These are phyloP conservation scores for Oryzias woworae DNA, from an alignment of 2,113 vertebrate genomes.

Conservation along the genomic window DNA sequence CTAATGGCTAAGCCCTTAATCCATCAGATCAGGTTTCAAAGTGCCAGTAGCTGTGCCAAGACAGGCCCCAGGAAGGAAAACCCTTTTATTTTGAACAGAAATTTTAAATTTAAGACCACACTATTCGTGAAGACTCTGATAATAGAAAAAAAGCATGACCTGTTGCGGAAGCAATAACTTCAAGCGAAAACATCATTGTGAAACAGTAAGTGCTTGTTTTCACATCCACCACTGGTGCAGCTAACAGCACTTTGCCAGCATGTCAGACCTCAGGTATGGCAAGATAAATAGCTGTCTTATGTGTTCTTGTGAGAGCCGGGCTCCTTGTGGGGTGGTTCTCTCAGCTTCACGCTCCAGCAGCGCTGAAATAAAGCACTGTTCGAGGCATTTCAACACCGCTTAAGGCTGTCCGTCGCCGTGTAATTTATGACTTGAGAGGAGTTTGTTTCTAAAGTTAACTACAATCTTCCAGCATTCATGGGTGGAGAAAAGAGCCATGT, in stretches of 20 bases:
- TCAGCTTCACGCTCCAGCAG: conserved; percentile 73
- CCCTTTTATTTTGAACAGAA: conserved; percentile 58
- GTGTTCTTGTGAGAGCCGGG: conserved; percentile 63
- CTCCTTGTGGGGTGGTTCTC: conserved; percentile 74
- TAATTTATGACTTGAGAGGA: conserved; percentile 79
- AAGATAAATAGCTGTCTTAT: conserved; percentile 67
- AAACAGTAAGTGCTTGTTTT: conserved; percentile 60
- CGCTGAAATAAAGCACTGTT: conserved; percentile 80
- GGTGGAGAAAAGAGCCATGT: conserved; percentile 68
- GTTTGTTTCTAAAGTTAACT: conserved; percentile 70
- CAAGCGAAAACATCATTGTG: conserved; percentile 46
- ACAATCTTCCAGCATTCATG: conserved; percentile 69
- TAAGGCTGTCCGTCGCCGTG: conserved; percentile 76
- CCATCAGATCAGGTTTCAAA: conserved; percentile 72
- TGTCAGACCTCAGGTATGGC: conserved; percentile 71
- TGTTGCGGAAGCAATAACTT: conserved; percentile 47
- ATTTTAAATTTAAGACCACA: conserved; percentile 52
- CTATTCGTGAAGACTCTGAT: conserved; percentile 33
- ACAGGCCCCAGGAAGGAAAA: conserved; percentile 67
- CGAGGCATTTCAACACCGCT: conserved; percentile 80
- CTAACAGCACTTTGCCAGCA: conserved; percentile 50
- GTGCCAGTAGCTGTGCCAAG: conserved; percentile 62
- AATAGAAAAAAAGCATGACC: conserved; percentile 25
- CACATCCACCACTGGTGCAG: conserved; percentile 49
- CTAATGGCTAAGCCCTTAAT: conserved; percentile 73